Conservation (phyloP, 2,888 invertebrate species). For the Teleiodes luculella region DNA sequence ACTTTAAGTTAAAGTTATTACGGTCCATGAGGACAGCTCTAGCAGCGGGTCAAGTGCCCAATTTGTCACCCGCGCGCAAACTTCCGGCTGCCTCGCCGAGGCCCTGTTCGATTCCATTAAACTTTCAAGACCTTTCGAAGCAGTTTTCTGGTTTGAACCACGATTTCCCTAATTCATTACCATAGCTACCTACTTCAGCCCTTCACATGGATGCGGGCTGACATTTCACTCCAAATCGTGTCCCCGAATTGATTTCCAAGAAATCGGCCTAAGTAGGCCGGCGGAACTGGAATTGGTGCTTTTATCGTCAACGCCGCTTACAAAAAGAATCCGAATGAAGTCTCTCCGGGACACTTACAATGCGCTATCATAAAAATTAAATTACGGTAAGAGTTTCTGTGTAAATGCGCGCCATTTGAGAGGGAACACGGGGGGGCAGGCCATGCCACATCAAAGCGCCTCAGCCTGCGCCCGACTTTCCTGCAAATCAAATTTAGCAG, state of each 20-base stretch:
- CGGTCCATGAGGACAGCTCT: slow-evolving; percentile 74
- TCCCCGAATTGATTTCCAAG: not conserved
- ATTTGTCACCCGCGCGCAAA: slow-evolving; percentile 77
- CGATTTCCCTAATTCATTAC: slow-evolving; percentile 72
- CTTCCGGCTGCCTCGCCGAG: slow-evolving; percentile 66
- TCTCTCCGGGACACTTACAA: slow-evolving; percentile 65
- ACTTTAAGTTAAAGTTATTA: slow-evolving; percentile 78
- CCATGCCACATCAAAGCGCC: slow-evolving; percentile 70
- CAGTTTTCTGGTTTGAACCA: slow-evolving; percentile 74
- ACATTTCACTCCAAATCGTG: not conserved
- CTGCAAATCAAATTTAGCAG: slow-evolving; percentile 72
- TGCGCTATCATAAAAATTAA: slow-evolving; percentile 77
- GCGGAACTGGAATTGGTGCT: not conserved
- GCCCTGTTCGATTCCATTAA: slow-evolving; percentile 77
- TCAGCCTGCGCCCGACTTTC: slow-evolving; percentile 56
- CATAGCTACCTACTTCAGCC: slow-evolving; percentile 33
- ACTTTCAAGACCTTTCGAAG: slow-evolving; percentile 77
- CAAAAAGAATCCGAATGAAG: slow-evolving; percentile 56
- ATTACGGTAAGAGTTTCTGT: slow-evolving; percentile 71
- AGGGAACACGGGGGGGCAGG: slow-evolving; percentile 41
- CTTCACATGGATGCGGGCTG: slow-evolving; percentile 2
- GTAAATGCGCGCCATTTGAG: slow-evolving; percentile 72
- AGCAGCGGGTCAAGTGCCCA: slow-evolving; percentile 78
- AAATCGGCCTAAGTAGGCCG: not conserved
- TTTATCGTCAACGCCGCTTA: slow-evolving; percentile 34